Evolutionary conservation across 1,140 invertebrate genomes (phyloP).

Genomic region (Coptotermes formosanus): DNA sequence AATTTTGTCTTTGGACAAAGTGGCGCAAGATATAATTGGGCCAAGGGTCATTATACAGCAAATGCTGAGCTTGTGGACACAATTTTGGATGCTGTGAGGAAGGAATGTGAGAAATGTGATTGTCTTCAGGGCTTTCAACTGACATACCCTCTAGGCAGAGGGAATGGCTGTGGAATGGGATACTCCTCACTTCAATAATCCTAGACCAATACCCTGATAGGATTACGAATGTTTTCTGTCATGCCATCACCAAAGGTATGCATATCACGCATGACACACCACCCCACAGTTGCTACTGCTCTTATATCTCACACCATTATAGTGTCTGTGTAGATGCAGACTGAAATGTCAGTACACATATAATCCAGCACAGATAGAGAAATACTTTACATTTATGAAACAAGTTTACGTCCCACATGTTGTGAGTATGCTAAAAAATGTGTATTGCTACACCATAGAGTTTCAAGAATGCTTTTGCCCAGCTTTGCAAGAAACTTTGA

Average conservation of each 20-base stretch:
- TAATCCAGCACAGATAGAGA: no score
- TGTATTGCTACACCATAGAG: no score
- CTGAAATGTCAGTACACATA: no score
- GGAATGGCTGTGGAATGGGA: conserved; percentile 71
- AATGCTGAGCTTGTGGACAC: conserved; percentile 56
- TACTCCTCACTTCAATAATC: conserved; percentile 65
- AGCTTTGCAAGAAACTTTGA: no score
- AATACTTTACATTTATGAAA: no score
- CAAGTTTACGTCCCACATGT: no score
- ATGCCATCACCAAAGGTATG: conserved; percentile 73
- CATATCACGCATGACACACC: neutral
- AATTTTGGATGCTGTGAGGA: conserved; percentile 61
- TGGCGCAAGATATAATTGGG: conserved; percentile 41
- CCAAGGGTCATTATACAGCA: conserved; percentile 73
- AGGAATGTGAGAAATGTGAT: conserved; percentile 59
- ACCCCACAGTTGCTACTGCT: no score
- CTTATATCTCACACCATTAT: neutral
- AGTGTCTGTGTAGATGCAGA: no score
- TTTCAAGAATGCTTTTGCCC: no score
- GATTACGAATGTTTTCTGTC: conserved; percentile 79
- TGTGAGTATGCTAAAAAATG: no score
- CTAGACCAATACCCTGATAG: conserved; percentile 70
- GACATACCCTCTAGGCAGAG: conserved; percentile 67
- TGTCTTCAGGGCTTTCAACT: conserved; percentile 62
- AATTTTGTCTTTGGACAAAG: conserved; percentile 58